Evolutionary conservation across 2,888 invertebrate genomes (phyloP).

Genomic region (Leucoptera coffeella): DNA sequence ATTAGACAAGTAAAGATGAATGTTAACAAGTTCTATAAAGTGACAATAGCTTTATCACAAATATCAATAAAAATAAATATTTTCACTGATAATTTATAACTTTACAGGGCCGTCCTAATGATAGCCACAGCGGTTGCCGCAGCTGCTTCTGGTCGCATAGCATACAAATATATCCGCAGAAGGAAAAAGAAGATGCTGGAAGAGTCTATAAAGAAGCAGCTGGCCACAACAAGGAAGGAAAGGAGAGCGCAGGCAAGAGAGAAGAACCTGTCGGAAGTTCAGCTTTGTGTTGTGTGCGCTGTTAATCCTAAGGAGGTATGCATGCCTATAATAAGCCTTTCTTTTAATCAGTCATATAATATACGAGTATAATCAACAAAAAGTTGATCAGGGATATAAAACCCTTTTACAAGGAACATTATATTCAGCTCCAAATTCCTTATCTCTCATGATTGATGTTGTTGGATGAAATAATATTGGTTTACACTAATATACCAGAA

Average conservation of each 20-base stretch:
- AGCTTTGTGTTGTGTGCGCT: constrained; percentile 79
- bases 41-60: not conserved
- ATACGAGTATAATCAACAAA: no score
- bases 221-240: constrained; percentile 61
- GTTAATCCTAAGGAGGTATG: constrained; percentile 76
- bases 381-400: no score
- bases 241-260: constrained; percentile 61
- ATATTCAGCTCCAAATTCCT: no score
- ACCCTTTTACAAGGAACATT: no score
- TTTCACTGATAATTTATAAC: no score
- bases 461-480: no score
- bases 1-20: no score
- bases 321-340: no score
- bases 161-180: constrained; percentile 40
- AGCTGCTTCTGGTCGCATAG: constrained; percentile 42
- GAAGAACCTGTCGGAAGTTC: constrained; percentile 56
- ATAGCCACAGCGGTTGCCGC: constrained; percentile 51
- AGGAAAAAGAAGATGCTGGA: constrained; percentile 47
- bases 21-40: constrained; percentile 1
- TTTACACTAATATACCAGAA: no score
- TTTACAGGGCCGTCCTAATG: constrained; percentile 43
- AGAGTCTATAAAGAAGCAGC: constrained; percentile 52
- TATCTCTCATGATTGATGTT: no score
- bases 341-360: no score
- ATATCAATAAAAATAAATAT: no score